Conservation (phyloP, 2,888 invertebrate genomes). For the Cepaea hortensis region DNA sequence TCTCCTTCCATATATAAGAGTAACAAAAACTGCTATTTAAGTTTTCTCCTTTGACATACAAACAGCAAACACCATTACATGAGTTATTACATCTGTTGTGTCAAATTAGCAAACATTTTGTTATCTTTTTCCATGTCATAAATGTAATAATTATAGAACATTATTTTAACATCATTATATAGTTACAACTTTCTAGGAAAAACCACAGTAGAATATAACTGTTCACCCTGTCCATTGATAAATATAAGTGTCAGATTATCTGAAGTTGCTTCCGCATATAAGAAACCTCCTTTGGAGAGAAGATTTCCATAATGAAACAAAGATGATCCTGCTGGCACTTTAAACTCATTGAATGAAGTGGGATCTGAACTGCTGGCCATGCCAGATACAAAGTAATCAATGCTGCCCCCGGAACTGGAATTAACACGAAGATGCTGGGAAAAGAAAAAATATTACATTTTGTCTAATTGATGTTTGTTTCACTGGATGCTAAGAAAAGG, state of each 20-base stretch:
- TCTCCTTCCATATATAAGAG: too few species aligned
- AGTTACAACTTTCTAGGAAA: constrained; percentile 59
- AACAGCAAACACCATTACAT: too few species aligned
- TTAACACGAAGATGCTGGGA: constrained; percentile 66
- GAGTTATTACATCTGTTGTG: too few species aligned
- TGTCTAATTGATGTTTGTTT: not conserved
- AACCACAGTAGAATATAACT: constrained; percentile 62
- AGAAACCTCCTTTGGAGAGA: constrained; percentile 73
- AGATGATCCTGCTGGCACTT: constrained; percentile 69
- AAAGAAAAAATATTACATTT: not conserved
- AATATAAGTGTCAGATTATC: constrained; percentile 69
- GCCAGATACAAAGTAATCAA: constrained; percentile 77
- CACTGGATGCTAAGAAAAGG: not conserved
- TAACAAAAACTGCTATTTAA: too few species aligned
- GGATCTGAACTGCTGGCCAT: constrained; percentile 76
- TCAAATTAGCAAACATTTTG: too few species aligned
- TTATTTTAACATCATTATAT: too few species aligned
- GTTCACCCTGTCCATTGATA: constrained; percentile 62
- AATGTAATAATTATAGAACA: too few species aligned
- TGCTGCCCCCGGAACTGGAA: constrained; percentile 56
- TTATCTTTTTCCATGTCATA: too few species aligned
- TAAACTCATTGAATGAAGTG: constrained; percentile 67
- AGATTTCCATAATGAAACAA: constrained; percentile 74
- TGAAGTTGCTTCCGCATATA: constrained; percentile 66
- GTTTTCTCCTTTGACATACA: too few species aligned